Base-by-base conservation (phyloP, 2,888 invertebrate species). In the Caenorhabditis sp. region DNA sequence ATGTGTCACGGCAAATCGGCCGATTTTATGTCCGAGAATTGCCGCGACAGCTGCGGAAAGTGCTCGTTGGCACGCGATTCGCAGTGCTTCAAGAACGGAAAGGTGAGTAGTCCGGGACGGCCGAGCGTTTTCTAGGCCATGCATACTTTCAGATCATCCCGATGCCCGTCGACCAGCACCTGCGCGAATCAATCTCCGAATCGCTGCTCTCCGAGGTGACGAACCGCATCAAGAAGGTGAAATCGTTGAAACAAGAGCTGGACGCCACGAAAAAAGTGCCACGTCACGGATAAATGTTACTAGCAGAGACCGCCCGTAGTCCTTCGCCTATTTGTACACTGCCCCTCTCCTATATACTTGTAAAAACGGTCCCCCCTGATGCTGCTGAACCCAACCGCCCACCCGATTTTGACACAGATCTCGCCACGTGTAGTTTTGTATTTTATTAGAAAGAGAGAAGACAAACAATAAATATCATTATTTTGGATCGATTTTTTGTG, bases 21-120 rank as follows among this genome's bases (percentile, higher is more conserved):
- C 2, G 75, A 77, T 32, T 88, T 87, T 74, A 85, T 88, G 86
- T 76, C 81, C 20, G 88, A 88, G 66, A 88, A 88, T 70, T 88
- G 88, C 45, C 79, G 88, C 13, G 48, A 76, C 15, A 68, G 76
- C n/a, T 88, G 88, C 61, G 80, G 80, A 53, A 76, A 87, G 26
- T 88, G 88, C 66, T 32, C 39, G 1, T 39, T 80, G 20, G 26
- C 59, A 3, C 72, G 79, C 48, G 65, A 66, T 13, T 61, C 72
- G 9, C 79, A 80, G 45, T 84, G 83, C 50, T 75, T 58, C 61
- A 32, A 27, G 9, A 53, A 79, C 15, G 82, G 82, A 81, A 79
- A 82, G 77, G 83, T 83, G n/a, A 11, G n/a, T 27, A 39, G 13
- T 22, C 1, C 22, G 8, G 1, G 26, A 2, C n/a, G n/a, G n/a